These are phyloP conservation scores for Acipenser transmontanus DNA, from an alignment of 2,797 vertebrate species.

Conservation along the genomic window DNA sequence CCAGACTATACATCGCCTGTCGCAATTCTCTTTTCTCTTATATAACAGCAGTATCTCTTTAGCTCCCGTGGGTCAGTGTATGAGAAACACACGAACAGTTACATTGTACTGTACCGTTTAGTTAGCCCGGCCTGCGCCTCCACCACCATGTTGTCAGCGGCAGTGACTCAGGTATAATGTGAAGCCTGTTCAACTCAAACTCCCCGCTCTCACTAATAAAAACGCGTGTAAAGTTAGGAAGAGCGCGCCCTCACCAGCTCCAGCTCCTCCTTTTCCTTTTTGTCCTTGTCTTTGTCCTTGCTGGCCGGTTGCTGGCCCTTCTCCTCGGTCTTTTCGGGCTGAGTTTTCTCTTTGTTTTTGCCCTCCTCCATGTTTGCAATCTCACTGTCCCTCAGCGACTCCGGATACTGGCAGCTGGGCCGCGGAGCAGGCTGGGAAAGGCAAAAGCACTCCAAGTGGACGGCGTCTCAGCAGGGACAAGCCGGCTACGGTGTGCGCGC, in stretches of 20 bases:
- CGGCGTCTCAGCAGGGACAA: neutral
- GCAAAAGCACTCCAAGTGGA: neutral
- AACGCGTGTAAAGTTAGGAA: slow-evolving; percentile 1
- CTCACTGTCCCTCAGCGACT: slow-evolving; percentile 6
- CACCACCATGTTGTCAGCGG: slow-evolving; percentile 38
- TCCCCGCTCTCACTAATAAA: neutral
- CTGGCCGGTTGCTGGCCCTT: slow-evolving; percentile 52
- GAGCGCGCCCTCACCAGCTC: slow-evolving; percentile 52
- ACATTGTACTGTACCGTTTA: no score
- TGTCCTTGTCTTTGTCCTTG: slow-evolving; percentile 70
- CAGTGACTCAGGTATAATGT: slow-evolving; percentile 69
- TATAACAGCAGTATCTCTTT: no score
- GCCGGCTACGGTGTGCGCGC: neutral
- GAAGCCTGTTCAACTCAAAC: slow-evolving; percentile 15
- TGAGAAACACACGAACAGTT: no score
- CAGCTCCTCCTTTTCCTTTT: slow-evolving; percentile 72
- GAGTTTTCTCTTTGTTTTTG: slow-evolving; percentile 66
- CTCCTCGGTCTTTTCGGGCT: slow-evolving; percentile 54
- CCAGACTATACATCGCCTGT: no score
- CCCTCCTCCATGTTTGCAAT: slow-evolving; percentile 59
- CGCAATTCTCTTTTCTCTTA: no score
- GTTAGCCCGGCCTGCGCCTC: slow-evolving; percentile 37
- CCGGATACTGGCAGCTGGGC: slow-evolving; percentile 6
- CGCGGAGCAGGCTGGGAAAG: neutral
- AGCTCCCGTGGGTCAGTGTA: no score